These are phyloP conservation scores for Thecocarcelia acutangulata DNA, from an alignment of 2,888 invertebrate genomes.

Conservation along the genomic window DNA sequence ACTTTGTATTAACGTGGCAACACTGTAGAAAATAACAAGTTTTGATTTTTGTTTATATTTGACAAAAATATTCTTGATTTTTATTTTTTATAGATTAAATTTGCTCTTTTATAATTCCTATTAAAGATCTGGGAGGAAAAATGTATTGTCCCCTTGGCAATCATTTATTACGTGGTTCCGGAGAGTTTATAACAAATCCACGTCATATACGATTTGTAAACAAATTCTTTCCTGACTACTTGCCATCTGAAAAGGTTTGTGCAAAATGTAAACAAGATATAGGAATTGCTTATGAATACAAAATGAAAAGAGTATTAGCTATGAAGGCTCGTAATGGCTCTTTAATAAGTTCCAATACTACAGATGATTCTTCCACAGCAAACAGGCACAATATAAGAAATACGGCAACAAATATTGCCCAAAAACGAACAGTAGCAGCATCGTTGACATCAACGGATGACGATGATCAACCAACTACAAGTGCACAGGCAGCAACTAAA, in stretches of 20 bases:
- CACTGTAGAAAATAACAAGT: slow-evolving; percentile 1
- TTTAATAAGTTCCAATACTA: slow-evolving; percentile 37
- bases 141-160: slow-evolving; percentile 58
- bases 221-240: slow-evolving; percentile 66
- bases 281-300: slow-evolving; percentile 59
- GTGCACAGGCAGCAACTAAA: slow-evolving; percentile 48
- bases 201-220: slow-evolving; percentile 66
- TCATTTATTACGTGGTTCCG: slow-evolving; percentile 38
- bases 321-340: slow-evolving; percentile 42
- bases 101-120: too few relatives aligned
- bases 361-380: background rate
- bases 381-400: background rate
- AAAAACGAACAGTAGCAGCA: background rate
- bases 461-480: slow-evolving; percentile 32
- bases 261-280: slow-evolving; percentile 66
- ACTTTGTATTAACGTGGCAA: background rate
- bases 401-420: background rate
- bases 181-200: slow-evolving; percentile 61
- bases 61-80: too few relatives aligned
- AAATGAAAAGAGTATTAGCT: slow-evolving; percentile 57
- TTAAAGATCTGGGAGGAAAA: background rate
- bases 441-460: slow-evolving; percentile 11
- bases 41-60: background rate
- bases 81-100: too few relatives aligned
- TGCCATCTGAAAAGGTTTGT: slow-evolving; percentile 68